These are phyloP conservation scores for Anneissia japonica DNA, from an alignment of 35 echinoderm and acorn worm species.

Conservation along the genomic window DNA sequence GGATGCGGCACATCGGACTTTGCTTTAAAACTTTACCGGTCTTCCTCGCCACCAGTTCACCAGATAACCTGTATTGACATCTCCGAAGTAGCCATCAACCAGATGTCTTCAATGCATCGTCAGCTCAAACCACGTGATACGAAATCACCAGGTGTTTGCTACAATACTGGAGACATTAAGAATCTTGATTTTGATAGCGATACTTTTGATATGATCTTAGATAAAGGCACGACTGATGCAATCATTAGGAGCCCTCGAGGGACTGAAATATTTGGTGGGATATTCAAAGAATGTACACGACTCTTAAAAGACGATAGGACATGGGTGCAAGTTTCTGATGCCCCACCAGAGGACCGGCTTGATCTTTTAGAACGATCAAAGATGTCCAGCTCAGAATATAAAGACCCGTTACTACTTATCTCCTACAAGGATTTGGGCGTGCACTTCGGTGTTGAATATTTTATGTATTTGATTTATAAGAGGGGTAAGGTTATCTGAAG, in stretches of 20 bases:
- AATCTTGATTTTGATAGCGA: not conserved
- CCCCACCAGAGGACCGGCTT: not conserved
- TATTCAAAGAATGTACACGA: not conserved
- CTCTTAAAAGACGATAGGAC: not conserved
- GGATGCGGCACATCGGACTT: not conserved
- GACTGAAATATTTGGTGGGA: not conserved
- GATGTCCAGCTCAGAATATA: not conserved
- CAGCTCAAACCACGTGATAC: not conserved
- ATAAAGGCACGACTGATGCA: not conserved
- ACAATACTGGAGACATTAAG: not conserved
- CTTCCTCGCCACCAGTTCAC: not conserved
- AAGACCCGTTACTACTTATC: not conserved
- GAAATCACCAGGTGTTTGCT: not conserved
- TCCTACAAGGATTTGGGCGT: not conserved
- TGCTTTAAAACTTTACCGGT: not conserved
- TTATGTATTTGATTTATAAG: not conserved
- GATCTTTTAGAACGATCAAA: not conserved
- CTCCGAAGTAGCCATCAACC: not conserved
- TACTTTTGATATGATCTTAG: not conserved
- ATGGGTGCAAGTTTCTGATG: not conserved
- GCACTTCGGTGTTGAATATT: not conserved
- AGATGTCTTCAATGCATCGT: not conserved
- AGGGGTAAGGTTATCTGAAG: too few relatives aligned
- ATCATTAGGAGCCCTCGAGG: not conserved
- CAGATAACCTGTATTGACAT: not conserved